Evolutionary conservation across 2,888 invertebrate species (phyloP).

Genomic region (Ernsta delagoae): DNA sequence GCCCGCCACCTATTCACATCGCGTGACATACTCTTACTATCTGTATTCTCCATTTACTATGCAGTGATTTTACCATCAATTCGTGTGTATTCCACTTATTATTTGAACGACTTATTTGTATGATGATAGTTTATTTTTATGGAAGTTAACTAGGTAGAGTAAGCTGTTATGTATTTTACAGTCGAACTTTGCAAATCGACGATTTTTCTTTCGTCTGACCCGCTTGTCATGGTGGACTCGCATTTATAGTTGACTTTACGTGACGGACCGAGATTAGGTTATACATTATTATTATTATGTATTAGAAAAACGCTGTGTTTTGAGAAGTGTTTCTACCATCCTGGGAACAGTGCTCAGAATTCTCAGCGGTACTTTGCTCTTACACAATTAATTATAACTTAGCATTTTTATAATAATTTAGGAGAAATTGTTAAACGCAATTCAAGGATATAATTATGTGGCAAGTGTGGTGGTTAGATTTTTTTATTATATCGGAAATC

Average conservation of each 20-base stretch:
- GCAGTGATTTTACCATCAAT: constrained; percentile 48
- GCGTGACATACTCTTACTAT: constrained; percentile 67
- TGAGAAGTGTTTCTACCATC: constrained; percentile 69
- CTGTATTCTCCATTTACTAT: constrained; percentile 51
- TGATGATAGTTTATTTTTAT: constrained; percentile 82
- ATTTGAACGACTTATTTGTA: constrained; percentile 74
- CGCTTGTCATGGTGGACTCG: constrained; percentile 73
- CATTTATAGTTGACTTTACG: constrained; percentile 79
- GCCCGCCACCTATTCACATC: constrained; percentile 68
- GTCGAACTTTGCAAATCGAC: constrained; percentile 63
- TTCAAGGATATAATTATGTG: constrained; percentile 71
- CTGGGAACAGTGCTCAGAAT: constrained; percentile 72
- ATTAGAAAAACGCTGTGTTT: constrained; percentile 77
- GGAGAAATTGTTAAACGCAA: constrained; percentile 78
- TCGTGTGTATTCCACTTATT: constrained; percentile 67
- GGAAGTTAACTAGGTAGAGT: constrained; percentile 82
- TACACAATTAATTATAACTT: constrained; percentile 84
- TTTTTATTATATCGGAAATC: constrained; percentile 79
- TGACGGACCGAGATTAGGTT: constrained; percentile 79
- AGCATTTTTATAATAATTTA: constrained; percentile 85
- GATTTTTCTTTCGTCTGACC: constrained; percentile 58
- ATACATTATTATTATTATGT: constrained; percentile 58
- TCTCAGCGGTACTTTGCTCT: constrained; percentile 77
- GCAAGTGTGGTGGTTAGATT: constrained; percentile 73
- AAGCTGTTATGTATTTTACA: constrained; percentile 83